Evolutionary conservation across 2,797 vertebrate species (phyloP), one percentile per base, ranked within the genome.

Genomic region (Bradypodion pumilum): DNA sequence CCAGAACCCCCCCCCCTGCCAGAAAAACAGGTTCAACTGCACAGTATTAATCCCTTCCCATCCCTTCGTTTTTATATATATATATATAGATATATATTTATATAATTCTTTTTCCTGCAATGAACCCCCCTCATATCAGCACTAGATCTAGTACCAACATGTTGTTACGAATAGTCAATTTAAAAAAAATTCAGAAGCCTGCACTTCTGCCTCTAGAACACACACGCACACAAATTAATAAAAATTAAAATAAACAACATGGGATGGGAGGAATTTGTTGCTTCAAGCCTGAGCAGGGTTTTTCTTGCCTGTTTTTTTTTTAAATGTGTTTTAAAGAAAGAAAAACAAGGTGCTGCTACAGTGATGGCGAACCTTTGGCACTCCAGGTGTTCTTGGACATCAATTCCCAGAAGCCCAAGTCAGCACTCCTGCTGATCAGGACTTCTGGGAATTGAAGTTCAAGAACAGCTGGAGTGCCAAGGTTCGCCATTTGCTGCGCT

Each of bases 271-370:
- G 81, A 84, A 82, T 83, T 85, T 44, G 86, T 84, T 66, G 89
- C 86, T 87, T 88, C 87, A 83, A 74, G 86, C 78, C 44, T 91
- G 83, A 87, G 89, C 86, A 56, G 52, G n/a, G n/a, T n/a, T n/a
- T n/a, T n/a, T n/a, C 42, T 63, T 15, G 66, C 83, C 44, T 59
- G 4, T 86, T 91, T 32, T 91, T 32, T 21, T 69, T 52, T 79
- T 81, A 72, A 74, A 59, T 81, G 77, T 62, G 42, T 78, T 81
- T 85, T 35, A 90, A 89, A 90, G 87, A 85, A 32, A 84, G 86
- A 80, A 84, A 73, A 80, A 90, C 91, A 89, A 86, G 86, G 59
- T n/a, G n/a, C n/a, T n/a, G n/a, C n/a, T n/a, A n/a, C n/a, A n/a
- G n/a, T n/a, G n/a, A n/a, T n/a, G n/a, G n/a, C n/a, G n/a, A n/a